These are phyloP conservation scores for Eremobia ochroleuca DNA, from an alignment of 2,888 invertebrate genomes.

Conservation along the genomic window DNA sequence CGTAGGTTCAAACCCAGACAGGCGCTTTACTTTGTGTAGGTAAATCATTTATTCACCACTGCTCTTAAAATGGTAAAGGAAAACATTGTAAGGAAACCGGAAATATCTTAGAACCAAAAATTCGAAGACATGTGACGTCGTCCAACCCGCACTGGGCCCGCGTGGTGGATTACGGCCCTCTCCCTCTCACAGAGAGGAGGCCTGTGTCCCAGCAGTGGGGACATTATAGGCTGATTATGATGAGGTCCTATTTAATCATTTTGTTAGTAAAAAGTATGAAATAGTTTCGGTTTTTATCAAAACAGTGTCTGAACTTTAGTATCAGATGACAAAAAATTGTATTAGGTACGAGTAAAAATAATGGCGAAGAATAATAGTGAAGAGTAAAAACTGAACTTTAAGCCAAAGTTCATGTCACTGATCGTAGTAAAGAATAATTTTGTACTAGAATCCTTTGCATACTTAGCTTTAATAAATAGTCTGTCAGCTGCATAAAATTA, in stretches of 20 bases:
- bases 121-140: too few relatives aligned
- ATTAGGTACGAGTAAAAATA: constrained; percentile 4
- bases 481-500: constrained; percentile 8
- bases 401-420: neutral
- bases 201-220: neutral
- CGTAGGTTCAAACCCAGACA: neutral
- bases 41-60: neutral
- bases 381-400: constrained; percentile 3
- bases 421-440: constrained; percentile 13
- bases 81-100: too few relatives aligned
- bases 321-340: constrained; percentile 27
- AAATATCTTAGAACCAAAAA: neutral
- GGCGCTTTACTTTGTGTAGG: neutral
- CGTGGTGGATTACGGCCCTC: neutral
- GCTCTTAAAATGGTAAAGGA: neutral
- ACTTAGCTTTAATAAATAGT: constrained; percentile 9
- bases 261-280: neutral
- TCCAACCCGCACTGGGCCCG: too few relatives aligned
- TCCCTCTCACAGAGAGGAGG: too few relatives aligned
- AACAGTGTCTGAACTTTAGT: constrained; percentile 7
- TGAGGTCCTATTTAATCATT: constrained; percentile 3
- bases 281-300: constrained; percentile 22
- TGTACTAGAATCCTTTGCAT: neutral
- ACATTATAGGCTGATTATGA: neutral
- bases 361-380: neutral